phyloP scores from a whole-genome alignment of 1,140 invertebrate genomes.

The Oryctes rhinoceros region DNA sequence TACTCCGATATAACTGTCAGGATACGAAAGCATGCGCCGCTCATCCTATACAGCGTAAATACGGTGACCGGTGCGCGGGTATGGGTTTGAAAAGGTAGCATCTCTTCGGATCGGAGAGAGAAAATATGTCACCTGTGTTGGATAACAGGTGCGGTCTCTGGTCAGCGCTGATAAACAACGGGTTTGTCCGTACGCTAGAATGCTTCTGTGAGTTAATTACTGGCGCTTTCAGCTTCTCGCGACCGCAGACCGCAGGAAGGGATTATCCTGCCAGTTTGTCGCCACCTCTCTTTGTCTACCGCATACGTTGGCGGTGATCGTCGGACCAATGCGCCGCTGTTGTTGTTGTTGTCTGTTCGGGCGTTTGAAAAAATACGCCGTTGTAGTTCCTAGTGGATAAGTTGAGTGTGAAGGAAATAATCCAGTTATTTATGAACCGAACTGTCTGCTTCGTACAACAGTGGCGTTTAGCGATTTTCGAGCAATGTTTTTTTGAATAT shows the following conservation, averaged over 20 bases:
- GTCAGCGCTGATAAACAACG: constrained; percentile 7
- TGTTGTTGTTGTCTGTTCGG: constrained; percentile 9
- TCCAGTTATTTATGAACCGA: constrained; percentile 7
- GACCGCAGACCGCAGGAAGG: constrained; percentile 15
- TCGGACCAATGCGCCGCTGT: background rate
- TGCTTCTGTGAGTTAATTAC: constrained; percentile 21
- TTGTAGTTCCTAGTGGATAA: background rate
- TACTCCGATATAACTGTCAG: too few relatives aligned
- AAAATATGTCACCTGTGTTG: constrained; percentile 18
- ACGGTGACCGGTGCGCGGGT: too few relatives aligned
- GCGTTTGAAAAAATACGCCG: background rate
- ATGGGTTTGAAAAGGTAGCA: background rate
- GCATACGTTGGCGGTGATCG: background rate
- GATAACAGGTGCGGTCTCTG: constrained; percentile 20
- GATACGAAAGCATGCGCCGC: too few relatives aligned
- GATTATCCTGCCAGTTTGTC: constrained; percentile 8
- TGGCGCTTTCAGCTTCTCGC: constrained; percentile 8
- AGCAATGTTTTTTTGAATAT: background rate
- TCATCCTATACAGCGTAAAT: too few relatives aligned
- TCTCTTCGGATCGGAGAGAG: background rate
- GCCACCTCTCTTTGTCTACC: background rate
- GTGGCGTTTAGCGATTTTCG: background rate
- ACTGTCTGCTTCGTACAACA: background rate
- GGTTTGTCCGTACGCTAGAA: constrained; percentile 11
- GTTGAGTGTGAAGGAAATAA: background rate